These are phyloP conservation scores for Bimastos eiseni DNA, from an alignment of 2,888 invertebrate species.

Conservation along the genomic window DNA sequence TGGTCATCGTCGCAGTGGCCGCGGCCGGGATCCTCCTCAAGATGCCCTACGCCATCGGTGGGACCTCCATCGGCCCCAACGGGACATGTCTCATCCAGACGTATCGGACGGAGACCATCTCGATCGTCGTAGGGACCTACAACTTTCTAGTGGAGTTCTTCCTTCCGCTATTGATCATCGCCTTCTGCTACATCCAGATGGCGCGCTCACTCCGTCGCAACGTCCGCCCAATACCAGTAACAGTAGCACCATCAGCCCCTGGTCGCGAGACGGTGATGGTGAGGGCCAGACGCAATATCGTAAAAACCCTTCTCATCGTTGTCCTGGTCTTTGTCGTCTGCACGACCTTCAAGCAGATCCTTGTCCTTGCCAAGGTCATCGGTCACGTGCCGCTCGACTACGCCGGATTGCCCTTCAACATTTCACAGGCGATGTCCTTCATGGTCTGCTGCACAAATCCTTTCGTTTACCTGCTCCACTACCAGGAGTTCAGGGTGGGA, in stretches of 20 bases:
- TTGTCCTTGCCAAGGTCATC: background rate
- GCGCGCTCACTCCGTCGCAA: background rate
- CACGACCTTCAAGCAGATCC: background rate
- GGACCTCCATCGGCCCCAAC: background rate
- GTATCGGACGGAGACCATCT: background rate
- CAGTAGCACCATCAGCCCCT: background rate
- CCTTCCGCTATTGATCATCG: background rate
- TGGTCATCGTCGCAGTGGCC: background rate
- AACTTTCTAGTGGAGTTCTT: conserved; percentile 22
- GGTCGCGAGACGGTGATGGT: background rate
- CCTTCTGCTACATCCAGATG: conserved; percentile 27
- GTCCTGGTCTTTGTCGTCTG: background rate
- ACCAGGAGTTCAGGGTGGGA: conserved; percentile 14
- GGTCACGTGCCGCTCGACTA: background rate
- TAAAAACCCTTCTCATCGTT: conserved; percentile 6
- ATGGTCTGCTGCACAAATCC: conserved; percentile 17
- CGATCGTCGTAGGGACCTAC: background rate
- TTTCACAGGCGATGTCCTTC: background rate
- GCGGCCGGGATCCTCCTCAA: background rate
- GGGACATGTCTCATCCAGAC: background rate
- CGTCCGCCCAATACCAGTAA: background rate
- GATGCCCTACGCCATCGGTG: conserved; percentile 2
- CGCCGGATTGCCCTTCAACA: background rate
- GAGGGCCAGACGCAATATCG: background rate
- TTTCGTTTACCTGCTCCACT: conserved; percentile 17